Evolutionary conservation across 2,888 invertebrate genomes (phyloP).

Genomic region (Ennomos fuscantarius): DNA sequence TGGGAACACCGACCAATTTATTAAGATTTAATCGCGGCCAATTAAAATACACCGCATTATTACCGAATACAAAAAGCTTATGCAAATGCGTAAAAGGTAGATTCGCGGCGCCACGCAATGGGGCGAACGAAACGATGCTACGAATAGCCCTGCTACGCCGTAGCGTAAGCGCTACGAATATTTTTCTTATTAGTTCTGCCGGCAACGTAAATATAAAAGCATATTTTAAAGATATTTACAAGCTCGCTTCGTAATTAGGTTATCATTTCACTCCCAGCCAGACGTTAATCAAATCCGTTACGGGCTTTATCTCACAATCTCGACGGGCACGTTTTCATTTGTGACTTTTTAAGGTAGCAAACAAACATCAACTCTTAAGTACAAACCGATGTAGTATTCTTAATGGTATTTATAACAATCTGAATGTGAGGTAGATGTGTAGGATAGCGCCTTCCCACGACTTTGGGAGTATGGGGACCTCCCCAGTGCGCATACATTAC

Average conservation of each 20-base stretch:
- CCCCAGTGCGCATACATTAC: constrained; percentile 82
- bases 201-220: no score
- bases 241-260: neutral
- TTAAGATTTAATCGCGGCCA: constrained; percentile 81
- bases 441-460: constrained; percentile 73
- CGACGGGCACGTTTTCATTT: constrained; percentile 19
- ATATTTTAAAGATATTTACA: no score
- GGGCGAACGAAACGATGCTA: constrained; percentile 43
- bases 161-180: constrained; percentile 46
- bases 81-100: constrained; percentile 59
- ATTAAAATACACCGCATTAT: constrained; percentile 79
- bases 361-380: constrained; percentile 32
- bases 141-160: constrained; percentile 53
- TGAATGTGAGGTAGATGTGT: constrained; percentile 44
- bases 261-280: neutral
- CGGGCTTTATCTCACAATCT: constrained; percentile 20
- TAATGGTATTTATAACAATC: constrained; percentile 43
- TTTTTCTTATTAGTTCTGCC: neutral
- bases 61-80: constrained; percentile 71
- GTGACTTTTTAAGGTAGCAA: constrained; percentile 33
- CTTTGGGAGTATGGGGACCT: constrained; percentile 61
- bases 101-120: constrained; percentile 51
- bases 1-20: constrained; percentile 78
- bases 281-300: constrained; percentile 21
- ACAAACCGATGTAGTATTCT: constrained; percentile 35